phyloP scores from a whole-genome alignment of 2,888 invertebrate species.

The Macrophya alboannulata region DNA sequence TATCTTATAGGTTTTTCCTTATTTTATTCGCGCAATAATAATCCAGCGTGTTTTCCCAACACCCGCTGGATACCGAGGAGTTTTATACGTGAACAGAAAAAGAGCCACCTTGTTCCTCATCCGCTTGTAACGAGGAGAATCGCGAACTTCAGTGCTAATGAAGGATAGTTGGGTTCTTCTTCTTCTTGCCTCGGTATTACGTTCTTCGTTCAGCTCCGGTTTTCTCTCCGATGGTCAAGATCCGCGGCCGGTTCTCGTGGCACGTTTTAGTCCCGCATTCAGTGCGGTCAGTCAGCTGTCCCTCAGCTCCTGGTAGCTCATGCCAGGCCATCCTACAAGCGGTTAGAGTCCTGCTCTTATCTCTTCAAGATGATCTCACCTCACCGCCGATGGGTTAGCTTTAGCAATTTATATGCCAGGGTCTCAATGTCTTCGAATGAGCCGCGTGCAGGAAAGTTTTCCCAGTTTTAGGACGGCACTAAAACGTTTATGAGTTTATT shows the following conservation, averaged over 20 bases:
- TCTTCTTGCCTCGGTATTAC: constrained; percentile 55
- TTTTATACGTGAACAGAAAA: constrained; percentile 7
- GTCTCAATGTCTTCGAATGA: constrained; percentile 36
- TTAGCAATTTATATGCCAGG: constrained; percentile 27
- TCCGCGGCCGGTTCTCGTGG: constrained; percentile 46
- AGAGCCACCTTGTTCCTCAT: constrained; percentile 27
- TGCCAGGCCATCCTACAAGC: constrained; percentile 20
- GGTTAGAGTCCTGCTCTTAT: constrained; percentile 37
- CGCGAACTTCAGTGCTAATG: constrained; percentile 78
- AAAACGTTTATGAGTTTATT: constrained; percentile 70
- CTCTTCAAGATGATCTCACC: constrained; percentile 34
- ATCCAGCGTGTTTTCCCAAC: not conserved
- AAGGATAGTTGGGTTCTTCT: constrained; percentile 73
- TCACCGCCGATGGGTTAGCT: constrained; percentile 47
- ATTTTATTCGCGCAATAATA: not conserved
- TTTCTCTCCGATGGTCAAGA: constrained; percentile 34
- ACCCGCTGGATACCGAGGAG: constrained; percentile 7
- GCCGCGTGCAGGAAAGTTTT: constrained; percentile 18
- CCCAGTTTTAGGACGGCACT: constrained; percentile 55
- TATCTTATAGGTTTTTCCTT: not conserved
- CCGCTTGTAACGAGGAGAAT: constrained; percentile 71
- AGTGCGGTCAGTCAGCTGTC: constrained; percentile 47
- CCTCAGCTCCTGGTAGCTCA: constrained; percentile 47
- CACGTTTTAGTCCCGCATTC: constrained; percentile 44
- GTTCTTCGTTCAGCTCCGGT: constrained; percentile 1